Percentiles rank a stretch among this genome's conserved stretches.
Evolutionary conservation across 2,888 invertebrate species (phyloP).

Genomic region (Malthinus flaveolus): DNA sequence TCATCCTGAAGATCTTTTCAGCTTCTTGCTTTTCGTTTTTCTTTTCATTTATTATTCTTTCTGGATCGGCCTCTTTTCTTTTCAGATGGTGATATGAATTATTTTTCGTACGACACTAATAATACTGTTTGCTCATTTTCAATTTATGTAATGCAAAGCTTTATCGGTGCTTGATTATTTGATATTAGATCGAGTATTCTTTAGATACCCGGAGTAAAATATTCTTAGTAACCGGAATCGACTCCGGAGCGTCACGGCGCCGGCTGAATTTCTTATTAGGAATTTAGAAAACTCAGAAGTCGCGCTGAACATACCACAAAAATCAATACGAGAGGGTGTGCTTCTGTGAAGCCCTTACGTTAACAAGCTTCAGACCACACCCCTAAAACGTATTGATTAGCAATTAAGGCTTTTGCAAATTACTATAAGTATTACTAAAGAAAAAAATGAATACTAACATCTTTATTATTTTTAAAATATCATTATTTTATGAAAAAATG

Average conservation of each 20-base stretch:
- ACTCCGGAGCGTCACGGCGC: constrained; percentile 31
- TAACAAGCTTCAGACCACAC: neutral
- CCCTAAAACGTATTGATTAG: neutral
- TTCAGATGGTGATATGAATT: too few species aligned
- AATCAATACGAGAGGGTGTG: constrained; percentile 13
- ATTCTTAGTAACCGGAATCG: constrained; percentile 10
- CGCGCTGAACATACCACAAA: neutral
- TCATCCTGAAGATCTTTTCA: too few species aligned
- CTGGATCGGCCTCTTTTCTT: too few species aligned
- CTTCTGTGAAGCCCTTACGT: neutral
- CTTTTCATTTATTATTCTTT: too few species aligned
- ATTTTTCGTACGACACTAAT: too few species aligned
- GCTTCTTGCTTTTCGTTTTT: too few species aligned
- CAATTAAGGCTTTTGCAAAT: neutral
- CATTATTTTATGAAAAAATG: neutral
- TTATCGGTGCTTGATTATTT: too few species aligned
- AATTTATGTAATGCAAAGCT: too few species aligned
- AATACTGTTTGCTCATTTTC: too few species aligned
- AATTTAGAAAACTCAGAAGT: constrained; percentile 9
- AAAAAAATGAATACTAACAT: neutral
- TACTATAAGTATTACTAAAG: too few species aligned
- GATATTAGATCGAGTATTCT: too few species aligned
- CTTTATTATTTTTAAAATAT: neutral
- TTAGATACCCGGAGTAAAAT: neutral
- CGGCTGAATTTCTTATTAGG: constrained; percentile 25